Conservation (phyloP, 1,140 invertebrate genomes). For the Metopolophium dirhodum region DNA sequence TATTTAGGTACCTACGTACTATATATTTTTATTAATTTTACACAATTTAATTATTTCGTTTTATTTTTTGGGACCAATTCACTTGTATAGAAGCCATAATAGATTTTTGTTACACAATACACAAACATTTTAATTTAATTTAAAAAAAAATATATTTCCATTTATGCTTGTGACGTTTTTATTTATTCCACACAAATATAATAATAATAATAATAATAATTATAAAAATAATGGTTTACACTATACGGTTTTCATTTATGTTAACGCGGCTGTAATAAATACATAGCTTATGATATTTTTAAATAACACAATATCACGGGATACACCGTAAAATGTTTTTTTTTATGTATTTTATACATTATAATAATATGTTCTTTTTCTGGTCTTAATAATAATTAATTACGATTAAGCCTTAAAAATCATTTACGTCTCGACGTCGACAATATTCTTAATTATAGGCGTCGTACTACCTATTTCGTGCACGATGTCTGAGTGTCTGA, state of each 20-base stretch:
- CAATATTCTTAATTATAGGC: neutral
- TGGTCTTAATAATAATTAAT: neutral
- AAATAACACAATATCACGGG: neutral
- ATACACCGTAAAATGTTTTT: neutral
- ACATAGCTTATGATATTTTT: neutral
- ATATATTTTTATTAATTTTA: neutral
- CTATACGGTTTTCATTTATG: neutral
- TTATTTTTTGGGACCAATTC: neutral
- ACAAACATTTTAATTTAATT: neutral
- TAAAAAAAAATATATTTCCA: neutral
- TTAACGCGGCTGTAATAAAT: neutral
- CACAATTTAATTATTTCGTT: neutral
- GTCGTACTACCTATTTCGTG: neutral
- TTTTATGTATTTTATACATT: neutral
- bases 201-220: neutral
- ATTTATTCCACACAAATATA: neutral
- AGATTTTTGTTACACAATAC: neutral
- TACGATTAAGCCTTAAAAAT: neutral
- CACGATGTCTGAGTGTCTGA: neutral
- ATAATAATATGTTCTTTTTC: neutral
- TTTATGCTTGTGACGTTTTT: neutral
- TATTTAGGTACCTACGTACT: neutral
- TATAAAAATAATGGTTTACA: neutral
- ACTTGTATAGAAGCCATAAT: neutral
- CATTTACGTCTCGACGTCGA: neutral